Percentiles rank a stretch among this genome's conserved stretches.
Conservation (phyloP, 2,797 vertebrate genomes). For the Lepidocolaptes lacrymiger region DNA sequence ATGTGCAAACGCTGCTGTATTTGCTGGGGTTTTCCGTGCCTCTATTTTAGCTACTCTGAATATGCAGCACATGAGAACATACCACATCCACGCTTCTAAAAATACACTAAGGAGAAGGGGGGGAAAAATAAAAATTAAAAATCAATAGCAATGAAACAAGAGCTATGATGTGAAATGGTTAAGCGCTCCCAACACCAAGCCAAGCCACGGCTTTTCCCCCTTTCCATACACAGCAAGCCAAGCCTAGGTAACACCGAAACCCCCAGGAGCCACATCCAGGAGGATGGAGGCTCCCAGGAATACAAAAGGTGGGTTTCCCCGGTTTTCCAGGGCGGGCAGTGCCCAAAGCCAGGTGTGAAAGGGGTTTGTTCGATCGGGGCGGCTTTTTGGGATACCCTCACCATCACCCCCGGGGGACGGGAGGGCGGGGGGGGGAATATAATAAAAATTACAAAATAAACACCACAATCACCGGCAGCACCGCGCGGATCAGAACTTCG, state of each 20-base stretch:
- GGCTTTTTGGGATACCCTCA: neutral
- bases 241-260: neutral
- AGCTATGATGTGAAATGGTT: neutral
- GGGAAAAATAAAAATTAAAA: neutral
- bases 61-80: neutral
- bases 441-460: neutral
- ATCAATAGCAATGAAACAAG: neutral
- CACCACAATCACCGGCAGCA: neutral
- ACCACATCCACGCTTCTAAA: neutral
- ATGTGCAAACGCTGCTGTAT: neutral
- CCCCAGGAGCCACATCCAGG: neutral
- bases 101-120: neutral
- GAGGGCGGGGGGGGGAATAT: too few relatives aligned
- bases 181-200: neutral
- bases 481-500: neutral
- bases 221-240: neutral
- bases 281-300: neutral
- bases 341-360: neutral
- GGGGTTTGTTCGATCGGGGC: neutral
- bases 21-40: constrained; percentile 6
- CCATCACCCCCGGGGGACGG: neutral
- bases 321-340: neutral
- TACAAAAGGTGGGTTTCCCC: neutral
- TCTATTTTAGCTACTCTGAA: constrained; percentile 48
- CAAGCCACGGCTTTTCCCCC: neutral